Evolutionary conservation across 2,113 vertebrate species (phyloP), one percentile per base, ranked within the genome.

Genomic region (Corythoichthys intestinalis): DNA sequence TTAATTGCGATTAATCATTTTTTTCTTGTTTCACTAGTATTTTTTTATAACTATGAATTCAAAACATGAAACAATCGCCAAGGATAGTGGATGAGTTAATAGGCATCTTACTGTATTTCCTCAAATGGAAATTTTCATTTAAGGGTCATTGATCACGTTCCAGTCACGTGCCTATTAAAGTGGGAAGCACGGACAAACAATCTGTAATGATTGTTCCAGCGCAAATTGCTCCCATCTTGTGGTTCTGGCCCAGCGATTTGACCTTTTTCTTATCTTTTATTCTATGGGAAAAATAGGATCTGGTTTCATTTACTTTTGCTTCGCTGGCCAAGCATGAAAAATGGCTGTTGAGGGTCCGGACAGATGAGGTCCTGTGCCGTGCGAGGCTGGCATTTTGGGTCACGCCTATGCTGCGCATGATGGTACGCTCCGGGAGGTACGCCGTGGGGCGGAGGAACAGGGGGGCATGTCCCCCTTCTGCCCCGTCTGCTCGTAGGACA

Each of bases 271-370:
- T 13, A 58, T 35, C 28, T 37, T 13, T 37, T 10, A 37, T 58
- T 14, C 4, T 12, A 35, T 35, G 34, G 11, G 34, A 58, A 37
- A 58, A 58, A 14, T 2, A 14, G 34, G 34, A 14, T 58, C 56
- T 58, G 56, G 1, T 58, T 58, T 58, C 34, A 6, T 37, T 58
- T 58, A 58, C 34, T 77, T 85, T 80, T 8, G 37, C 74, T 67
- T 14, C 65, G 74, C 75, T 70, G 79, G 80, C 78, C 61, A 71
- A 82, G 73, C 80, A 82, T 80, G 81, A 87, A 86, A 87, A 86
- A 83, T 79, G 79, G 28, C 72, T 9, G 62, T 70, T 2, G 78
- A 76, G 75, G 70, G 66, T 67, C 69, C 71, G 75, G 77, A 85
- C 74, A 82, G 82, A 88, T 81, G 77, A 85, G 83, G 69, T 60